Evolutionary conservation across 2,888 invertebrate genomes (phyloP), one percentile per base, ranked within the genome.

Genomic region (Ceriagrion tenellum): DNA sequence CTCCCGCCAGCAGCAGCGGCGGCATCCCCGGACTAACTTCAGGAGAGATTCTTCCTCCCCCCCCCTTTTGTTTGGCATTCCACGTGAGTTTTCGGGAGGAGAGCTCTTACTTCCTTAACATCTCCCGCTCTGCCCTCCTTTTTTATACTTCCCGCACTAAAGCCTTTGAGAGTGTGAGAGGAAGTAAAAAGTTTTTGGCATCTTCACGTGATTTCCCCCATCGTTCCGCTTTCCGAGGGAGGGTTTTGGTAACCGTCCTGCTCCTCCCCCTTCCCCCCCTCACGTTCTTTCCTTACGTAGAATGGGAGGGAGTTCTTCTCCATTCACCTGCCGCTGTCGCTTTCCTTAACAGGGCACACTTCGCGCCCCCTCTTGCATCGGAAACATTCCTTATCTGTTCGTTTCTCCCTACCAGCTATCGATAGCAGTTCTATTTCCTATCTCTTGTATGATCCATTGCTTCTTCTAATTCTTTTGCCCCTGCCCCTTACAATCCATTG

Each of bases 31-130:
- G 23, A 1, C 63, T 47, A 93, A 93, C 93, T 93, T 93, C 63
- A 47, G 93, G 63, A 47, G 26, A 47, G 0, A 1, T 12, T n/a
- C 93, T 47, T 2, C 18, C 59, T 8, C 59, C 59, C 59, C 59
- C 59, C 16, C 59, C 69, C 93, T 93, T 93, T 93, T 93, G 93
- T 93, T 93, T 93, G 69, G 93, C 30, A 93, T 74, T 74, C 93
- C 93, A n/a, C 93, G 93, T 47, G 63, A 69, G 63, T 93, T 69
- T 69, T 93, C 47, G 74, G 93, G 69, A 69, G 59, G 69, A 93
- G 93, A n/a, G 63, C 74, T 63, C 69, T 47, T 59, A 69, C 93
- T 69, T 59, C 59, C 59, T 16, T 91, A 40, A n/a, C 40, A 69
- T 91, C 74, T 59, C 90, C 55, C 26, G 8, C 47, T 13, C 47